Conservation (phyloP, 2,797 vertebrate genomes). For the Neomorphus geoffroyi region DNA sequence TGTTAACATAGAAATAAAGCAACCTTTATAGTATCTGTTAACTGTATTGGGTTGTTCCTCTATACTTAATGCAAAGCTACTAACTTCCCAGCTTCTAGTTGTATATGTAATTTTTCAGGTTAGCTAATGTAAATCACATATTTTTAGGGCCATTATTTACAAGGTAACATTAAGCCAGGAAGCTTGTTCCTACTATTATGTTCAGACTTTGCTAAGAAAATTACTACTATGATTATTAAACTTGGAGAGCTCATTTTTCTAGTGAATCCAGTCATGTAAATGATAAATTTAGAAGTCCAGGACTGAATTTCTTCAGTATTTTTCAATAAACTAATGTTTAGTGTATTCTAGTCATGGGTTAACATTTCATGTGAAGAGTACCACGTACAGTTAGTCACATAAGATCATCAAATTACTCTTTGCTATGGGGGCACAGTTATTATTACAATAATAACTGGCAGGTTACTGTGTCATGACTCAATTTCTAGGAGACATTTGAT, state of each 20-base stretch:
- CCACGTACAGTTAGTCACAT: not conserved
- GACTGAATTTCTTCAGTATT: not conserved
- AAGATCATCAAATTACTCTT: slow-evolving; percentile 46
- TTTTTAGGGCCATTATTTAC: not conserved
- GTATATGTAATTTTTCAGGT: not conserved
- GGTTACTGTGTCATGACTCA: slow-evolving; percentile 61
- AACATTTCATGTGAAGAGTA: not conserved
- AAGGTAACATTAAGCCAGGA: not conserved
- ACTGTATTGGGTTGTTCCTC: not conserved
- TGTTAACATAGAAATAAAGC: not conserved
- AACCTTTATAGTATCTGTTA: not conserved
- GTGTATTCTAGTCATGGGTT: not conserved
- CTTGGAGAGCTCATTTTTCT: not conserved
- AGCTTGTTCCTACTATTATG: not conserved
- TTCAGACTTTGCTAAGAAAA: not conserved
- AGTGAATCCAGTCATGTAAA: not conserved
- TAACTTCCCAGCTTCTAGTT: not conserved
- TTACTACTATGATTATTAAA: not conserved
- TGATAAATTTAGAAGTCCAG: not conserved
- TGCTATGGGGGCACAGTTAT: slow-evolving; percentile 36
- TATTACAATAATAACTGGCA: slow-evolving; percentile 64
- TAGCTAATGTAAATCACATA: not conserved
- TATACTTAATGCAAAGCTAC: not conserved
- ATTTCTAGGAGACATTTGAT: slow-evolving; percentile 57
- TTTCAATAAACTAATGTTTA: not conserved